Evolutionary conservation across 2,113 vertebrate species (phyloP).

Genomic region (Coryphaenoides rupestris): DNA sequence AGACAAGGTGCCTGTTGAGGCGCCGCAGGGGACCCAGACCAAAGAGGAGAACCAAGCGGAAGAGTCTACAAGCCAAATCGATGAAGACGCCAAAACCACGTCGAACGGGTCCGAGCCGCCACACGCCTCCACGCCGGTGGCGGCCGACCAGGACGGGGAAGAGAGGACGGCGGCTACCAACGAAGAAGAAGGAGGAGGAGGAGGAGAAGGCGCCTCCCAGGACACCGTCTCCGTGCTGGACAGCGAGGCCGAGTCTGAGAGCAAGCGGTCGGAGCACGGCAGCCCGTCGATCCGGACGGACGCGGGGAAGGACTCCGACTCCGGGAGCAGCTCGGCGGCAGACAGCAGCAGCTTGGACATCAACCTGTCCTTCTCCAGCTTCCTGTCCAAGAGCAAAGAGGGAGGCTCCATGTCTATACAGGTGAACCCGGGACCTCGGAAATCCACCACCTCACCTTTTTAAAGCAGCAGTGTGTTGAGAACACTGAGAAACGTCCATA

Average conservation of each 20-base stretch:
- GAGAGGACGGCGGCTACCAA: slow-evolving; percentile 34
- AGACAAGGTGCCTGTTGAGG: slow-evolving; percentile 13
- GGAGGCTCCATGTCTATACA: slow-evolving; percentile 91
- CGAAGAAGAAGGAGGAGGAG: slow-evolving; percentile 29
- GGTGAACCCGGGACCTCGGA: slow-evolving; percentile 60
- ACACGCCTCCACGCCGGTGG: slow-evolving; percentile 29
- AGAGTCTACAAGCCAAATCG: slow-evolving; percentile 35
- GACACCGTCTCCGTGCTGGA: slow-evolving; percentile 46
- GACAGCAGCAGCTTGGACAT: slow-evolving; percentile 94
- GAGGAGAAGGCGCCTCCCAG: slow-evolving; percentile 24
- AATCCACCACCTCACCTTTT: no score
- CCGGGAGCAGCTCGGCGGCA: slow-evolving; percentile 87
- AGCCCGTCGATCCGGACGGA: slow-evolving; percentile 65
- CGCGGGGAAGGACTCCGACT: slow-evolving; percentile 89
- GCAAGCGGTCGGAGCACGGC: slow-evolving; percentile 49
- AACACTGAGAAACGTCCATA: background rate
- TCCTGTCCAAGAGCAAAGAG: slow-evolving; percentile 92
- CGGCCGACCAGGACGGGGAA: slow-evolving; percentile 46
- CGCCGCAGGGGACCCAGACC: slow-evolving; percentile 23
- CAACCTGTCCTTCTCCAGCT: slow-evolving; percentile 96
- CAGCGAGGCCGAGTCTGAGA: slow-evolving; percentile 56
- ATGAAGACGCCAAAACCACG: slow-evolving; percentile 37
- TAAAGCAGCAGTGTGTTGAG: no score
- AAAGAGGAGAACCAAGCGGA: slow-evolving; percentile 20
- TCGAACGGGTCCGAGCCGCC: slow-evolving; percentile 29